Conservation (phyloP, 1,140 invertebrate genomes). For the Drosophila obscura region DNA sequence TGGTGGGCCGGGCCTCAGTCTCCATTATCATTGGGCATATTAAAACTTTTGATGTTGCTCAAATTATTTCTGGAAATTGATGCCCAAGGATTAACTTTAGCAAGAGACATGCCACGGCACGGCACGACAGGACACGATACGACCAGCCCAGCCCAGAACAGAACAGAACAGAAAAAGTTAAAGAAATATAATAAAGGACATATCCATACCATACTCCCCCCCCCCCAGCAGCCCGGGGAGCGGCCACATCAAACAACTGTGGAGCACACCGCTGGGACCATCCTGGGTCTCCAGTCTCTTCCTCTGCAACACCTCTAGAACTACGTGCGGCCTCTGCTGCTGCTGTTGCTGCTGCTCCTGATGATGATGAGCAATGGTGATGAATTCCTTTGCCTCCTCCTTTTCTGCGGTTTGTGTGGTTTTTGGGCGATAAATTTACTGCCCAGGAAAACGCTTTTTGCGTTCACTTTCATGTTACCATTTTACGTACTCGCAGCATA, state of each 20-base stretch:
- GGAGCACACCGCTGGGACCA: slow-evolving; percentile 65
- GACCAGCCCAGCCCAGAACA: slow-evolving; percentile 9
- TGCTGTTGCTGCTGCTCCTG: slow-evolving; percentile 44
- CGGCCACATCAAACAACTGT: slow-evolving; percentile 69
- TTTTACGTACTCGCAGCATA: slow-evolving; percentile 48
- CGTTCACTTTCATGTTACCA: slow-evolving; percentile 67
- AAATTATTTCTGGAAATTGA: slow-evolving; percentile 81
- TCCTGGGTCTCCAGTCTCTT: not conserved
- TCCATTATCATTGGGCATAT: slow-evolving; percentile 80
- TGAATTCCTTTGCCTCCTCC: slow-evolving; percentile 63
- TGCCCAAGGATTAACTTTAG: slow-evolving; percentile 80
- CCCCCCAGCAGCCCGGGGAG: not conserved
- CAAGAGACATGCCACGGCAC: slow-evolving; percentile 7
- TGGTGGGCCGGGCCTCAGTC: slow-evolving; percentile 8
- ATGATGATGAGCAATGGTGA: slow-evolving; percentile 68
- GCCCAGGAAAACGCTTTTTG: slow-evolving; percentile 52
- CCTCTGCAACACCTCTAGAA: slow-evolving; percentile 47
- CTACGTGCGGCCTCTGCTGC: slow-evolving; percentile 28
- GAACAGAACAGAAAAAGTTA: slow-evolving; percentile 24
- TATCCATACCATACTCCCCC: not conserved
- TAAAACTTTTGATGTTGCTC: slow-evolving; percentile 81
- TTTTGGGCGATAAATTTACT: slow-evolving; percentile 63
- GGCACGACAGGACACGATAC: slow-evolving; percentile 2
- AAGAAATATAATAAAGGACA: slow-evolving; percentile 76
- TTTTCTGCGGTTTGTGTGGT: slow-evolving; percentile 54